Base-by-base conservation (phyloP, 2,888 invertebrate genomes). In the Dynastes maya region DNA sequence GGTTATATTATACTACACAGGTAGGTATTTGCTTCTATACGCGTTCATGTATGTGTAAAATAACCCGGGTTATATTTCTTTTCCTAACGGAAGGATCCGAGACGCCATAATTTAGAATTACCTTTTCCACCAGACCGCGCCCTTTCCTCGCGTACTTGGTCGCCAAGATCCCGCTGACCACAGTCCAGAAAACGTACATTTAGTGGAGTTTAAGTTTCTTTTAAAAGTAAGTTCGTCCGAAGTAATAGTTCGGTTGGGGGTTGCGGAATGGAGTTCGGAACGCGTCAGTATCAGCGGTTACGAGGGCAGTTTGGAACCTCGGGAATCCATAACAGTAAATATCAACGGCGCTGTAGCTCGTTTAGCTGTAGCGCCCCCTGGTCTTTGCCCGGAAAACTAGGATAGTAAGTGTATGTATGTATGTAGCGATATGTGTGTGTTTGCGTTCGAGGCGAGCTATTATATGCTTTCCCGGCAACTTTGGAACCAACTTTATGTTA, bases 261-360 rank as follows among this genome's bases (percentile, higher is more conserved):
- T 84, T 83, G 76, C 37, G 75, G 65, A 68, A 65, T 58, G 16
- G 67, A 67, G 79, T 80, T 72, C 58, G 45, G 58, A 84, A 84
- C 83, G 83, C 82, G 83, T 83, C 84, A 83, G 85, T 84, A 85
- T 85, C 84, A 83, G 83, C 85, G 85, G 84, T 85, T 85, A 84
- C 84, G 84, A 84, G 82, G 84, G 84, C 82, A 84, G 84, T 86
- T 85, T 83, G 82, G 84, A 84, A 85, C 83, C 84, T 84, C 85
- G 83, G 84, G 81, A 82, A 83, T 83, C 82, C 83, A 82, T 83
- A 83, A 83, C 84, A 84, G 85, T 84, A 85, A 84, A 85, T 84
- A 85, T 84, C 85, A 84, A 85, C 84, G 85, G 82, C 84, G 83
- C 82, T 85, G 82, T 84, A 84, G 85, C 84, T 84, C 85, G 85